These are phyloP conservation scores for Cyrtodaria siliqua DNA, from an alignment of 2,888 invertebrate species.

Conservation along the genomic window DNA sequence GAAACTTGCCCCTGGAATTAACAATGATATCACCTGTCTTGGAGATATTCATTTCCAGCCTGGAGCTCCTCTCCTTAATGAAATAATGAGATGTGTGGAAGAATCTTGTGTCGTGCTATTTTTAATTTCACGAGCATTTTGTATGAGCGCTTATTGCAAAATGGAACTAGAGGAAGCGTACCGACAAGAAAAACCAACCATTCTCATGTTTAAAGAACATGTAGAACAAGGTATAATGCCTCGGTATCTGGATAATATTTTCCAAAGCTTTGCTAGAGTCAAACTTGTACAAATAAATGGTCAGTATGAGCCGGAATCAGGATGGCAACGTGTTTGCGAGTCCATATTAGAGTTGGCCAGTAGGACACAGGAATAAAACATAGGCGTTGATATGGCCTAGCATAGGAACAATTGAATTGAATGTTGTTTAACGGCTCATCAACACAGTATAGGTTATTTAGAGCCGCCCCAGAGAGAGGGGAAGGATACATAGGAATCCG, in stretches of 20 bases:
- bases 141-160: neutral
- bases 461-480: too few species aligned
- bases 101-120: constrained; percentile 2
- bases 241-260: neutral
- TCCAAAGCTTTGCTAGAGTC: neutral
- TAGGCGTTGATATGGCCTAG: too few species aligned
- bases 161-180: constrained; percentile 4
- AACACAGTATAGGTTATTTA: too few species aligned
- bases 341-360: neutral
- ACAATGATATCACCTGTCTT: neutral
- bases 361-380: too few species aligned
- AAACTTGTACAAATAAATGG: too few species aligned
- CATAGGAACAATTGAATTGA: too few species aligned
- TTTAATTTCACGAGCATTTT: too few species aligned
- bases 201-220: neutral
- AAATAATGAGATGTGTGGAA: neutral
- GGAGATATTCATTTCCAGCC: too few species aligned
- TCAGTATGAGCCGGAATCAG: neutral
- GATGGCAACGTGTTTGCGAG: neutral
- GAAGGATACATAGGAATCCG: too few species aligned
- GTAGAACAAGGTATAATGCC: neutral
- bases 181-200: neutral
- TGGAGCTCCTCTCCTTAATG: neutral
- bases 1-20: neutral
- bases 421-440: too few species aligned